Conservation (phyloP, 2,113 vertebrate genomes). For the Calidris pygmaea region DNA sequence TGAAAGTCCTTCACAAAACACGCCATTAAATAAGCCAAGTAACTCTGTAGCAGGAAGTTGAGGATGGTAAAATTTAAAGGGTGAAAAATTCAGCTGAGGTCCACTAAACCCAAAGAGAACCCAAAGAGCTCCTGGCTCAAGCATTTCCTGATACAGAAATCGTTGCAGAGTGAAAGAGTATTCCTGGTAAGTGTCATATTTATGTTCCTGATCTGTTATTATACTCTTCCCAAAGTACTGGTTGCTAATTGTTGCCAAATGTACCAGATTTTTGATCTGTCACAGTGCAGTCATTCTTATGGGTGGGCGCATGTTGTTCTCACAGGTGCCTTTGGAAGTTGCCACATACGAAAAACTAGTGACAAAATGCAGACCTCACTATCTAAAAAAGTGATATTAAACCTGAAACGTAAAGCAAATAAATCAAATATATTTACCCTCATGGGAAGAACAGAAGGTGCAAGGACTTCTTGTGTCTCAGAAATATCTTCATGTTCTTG, state of each 20-base stretch:
- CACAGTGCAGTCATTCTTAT: neutral
- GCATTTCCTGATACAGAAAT: neutral
- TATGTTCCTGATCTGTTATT: neutral
- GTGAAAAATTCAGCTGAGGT: neutral
- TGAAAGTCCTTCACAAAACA: neutral
- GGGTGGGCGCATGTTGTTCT: neutral
- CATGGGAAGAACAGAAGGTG: constrained; percentile 55
- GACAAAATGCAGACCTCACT: neutral
- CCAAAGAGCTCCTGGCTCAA: neutral
- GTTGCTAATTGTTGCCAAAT: neutral
- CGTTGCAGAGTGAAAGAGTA: neutral
- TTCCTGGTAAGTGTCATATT: neutral
- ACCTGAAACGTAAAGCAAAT: neutral
- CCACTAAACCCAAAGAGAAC: neutral
- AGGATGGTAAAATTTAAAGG: neutral
- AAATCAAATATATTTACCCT: constrained; percentile 5
- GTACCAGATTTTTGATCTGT: neutral
- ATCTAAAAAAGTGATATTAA: neutral
- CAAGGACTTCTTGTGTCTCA: constrained; percentile 64
- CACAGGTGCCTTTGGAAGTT: neutral
- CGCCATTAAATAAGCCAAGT: neutral
- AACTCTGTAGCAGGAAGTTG: neutral
- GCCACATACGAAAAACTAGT: neutral
- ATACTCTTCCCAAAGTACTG: neutral
- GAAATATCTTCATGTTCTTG: constrained; percentile 73